A percentile compares a stretch with the other conserved stretches of the same genome.
Conservation (phyloP, 2,113 vertebrate species). For the rabbit (Oryctolagus cuniculus) region DNA sequence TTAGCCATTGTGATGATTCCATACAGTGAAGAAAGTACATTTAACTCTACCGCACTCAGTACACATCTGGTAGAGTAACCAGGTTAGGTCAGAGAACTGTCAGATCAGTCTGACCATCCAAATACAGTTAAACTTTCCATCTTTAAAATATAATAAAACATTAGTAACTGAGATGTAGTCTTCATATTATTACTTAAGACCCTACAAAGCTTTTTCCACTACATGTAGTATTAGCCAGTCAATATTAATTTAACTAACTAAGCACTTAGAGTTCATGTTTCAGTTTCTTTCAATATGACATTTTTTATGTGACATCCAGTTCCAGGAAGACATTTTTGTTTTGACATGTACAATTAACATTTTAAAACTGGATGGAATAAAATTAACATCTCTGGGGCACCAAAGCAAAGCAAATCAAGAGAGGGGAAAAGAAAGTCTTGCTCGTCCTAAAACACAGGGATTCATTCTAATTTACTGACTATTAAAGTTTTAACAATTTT, state of each 20-base stretch:
- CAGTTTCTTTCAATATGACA: slow-evolving; percentile 75
- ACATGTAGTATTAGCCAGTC: slow-evolving; percentile 71
- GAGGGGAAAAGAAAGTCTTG: slow-evolving; percentile 51
- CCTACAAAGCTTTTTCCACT: slow-evolving; percentile 52
- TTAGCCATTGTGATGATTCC: background rate
- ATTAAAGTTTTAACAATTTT: slow-evolving; percentile 53
- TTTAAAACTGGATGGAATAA: slow-evolving; percentile 79
- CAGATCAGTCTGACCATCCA: background rate
- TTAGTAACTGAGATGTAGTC: background rate
- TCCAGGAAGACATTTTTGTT: slow-evolving; percentile 80
- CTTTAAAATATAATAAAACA: slow-evolving; percentile 32
- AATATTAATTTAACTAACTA: slow-evolving; percentile 71
- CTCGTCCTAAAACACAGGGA: slow-evolving; percentile 58
- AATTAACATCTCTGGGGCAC: slow-evolving; percentile 74
- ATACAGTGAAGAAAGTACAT: background rate
- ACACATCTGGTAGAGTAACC: background rate
- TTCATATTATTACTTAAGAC: slow-evolving; percentile 52
- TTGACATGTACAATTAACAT: slow-evolving; percentile 82
- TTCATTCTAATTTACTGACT: slow-evolving; percentile 65
- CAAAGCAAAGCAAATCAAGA: slow-evolving; percentile 37
- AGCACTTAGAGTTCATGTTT: slow-evolving; percentile 77
- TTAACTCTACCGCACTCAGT: background rate
- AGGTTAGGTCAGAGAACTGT: background rate
- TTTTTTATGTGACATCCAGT: slow-evolving; percentile 77
- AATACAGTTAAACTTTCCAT: background rate